phyloP scores from a whole-genome alignment of 2,113 vertebrate species.

The Bothrops jararaca region DNA sequence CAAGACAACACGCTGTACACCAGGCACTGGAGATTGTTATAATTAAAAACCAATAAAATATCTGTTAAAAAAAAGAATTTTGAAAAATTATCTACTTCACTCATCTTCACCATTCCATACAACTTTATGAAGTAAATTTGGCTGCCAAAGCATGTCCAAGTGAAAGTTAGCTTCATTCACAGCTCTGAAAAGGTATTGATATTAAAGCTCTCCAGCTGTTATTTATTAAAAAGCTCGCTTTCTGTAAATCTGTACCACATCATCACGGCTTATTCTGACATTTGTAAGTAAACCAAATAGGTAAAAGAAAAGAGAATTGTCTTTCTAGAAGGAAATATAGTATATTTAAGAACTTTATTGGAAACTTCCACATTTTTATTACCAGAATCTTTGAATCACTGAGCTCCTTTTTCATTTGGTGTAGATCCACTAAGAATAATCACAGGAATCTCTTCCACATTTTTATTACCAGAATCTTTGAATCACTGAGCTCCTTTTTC shows the following conservation, averaged over 20 bases:
- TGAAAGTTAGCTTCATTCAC: neutral
- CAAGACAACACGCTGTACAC: too few relatives aligned
- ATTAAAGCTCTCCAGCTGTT: neutral
- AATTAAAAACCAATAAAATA: too few relatives aligned
- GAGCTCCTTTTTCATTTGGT: neutral
- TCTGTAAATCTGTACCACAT: neutral
- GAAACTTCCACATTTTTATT: neutral
- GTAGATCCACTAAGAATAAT: neutral
- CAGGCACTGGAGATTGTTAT: too few relatives aligned
- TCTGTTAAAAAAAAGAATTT: neutral
- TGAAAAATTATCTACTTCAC: too few relatives aligned
- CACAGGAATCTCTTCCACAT: neutral
- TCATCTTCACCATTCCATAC: neutral
- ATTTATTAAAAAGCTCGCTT: neutral
- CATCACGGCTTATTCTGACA: neutral
- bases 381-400: neutral
- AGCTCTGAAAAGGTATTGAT: neutral
- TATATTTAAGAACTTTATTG: neutral
- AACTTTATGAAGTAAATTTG: neutral
- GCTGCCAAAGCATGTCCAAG: neutral
- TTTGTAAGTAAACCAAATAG: neutral
- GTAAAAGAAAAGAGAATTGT: neutral
- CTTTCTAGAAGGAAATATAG: neutral
- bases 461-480: neutral
- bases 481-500: neutral